Base-by-base conservation (phyloP, 1,140 invertebrate species). In the Drosophila nasuta region DNA sequence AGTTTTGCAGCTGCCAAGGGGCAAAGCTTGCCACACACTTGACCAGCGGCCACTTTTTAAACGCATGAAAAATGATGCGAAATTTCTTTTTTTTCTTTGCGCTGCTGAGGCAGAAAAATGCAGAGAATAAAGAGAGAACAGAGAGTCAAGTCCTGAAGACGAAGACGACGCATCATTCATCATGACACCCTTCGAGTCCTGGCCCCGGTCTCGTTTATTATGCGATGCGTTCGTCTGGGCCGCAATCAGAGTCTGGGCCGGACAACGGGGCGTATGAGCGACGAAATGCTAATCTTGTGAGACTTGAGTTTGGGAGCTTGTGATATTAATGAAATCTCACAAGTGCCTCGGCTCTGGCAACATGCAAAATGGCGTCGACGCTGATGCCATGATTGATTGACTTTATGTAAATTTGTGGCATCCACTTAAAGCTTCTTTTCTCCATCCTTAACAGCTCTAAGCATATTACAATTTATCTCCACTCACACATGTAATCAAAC, bases 281-380 rank as follows among this genome's bases (percentile, higher is more conserved):
- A 87, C 81, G 85, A 88, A 88, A 88, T 88, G 85, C 85, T 88
- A 88, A 89, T 88, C 85, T 79, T 57, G 46, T 11, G 5, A 35
- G 49, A 8, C 25, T 20, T 11, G 35, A 35, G 35, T 54, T 1
- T 33, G n/a, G n/a, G 51, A 38, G 33, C 13, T 30, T n/a, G 41
- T 69, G 73, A 87, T 89, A 88, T 88, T 88, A 88, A 89, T 88
- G 85, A 79, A 88, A 88, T 89, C 86, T 78, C 77, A 67, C 83
- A 87, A 88, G 82, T 85, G 81, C 76, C 15, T 48, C 17, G 46
- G 13, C 33, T 20, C 3, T 62, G 69, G 63, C 73, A 75, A 82
- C 85, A 88, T 88, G 85, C 85, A 88, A 89, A 88, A 88, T 86
- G 79, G 81, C 63, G 71, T 41, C 89, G 79, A 72, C 62, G 75